Evolutionary conservation across 2,888 invertebrate species (phyloP).

Genomic region (Drosophila koepferae): DNA sequence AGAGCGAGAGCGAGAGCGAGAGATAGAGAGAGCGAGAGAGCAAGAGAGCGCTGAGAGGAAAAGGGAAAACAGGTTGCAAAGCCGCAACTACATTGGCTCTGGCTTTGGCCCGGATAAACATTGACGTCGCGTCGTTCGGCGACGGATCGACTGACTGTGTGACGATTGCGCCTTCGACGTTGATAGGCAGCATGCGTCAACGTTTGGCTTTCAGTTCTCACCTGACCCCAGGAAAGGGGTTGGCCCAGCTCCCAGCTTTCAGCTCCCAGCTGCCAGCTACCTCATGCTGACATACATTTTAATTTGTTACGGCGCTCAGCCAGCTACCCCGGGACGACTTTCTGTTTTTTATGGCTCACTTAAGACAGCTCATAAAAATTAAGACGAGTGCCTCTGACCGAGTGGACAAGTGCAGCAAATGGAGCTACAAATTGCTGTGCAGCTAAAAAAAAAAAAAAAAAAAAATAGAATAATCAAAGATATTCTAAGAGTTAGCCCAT

Average conservation of each 20-base stretch:
- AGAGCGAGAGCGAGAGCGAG: no score
- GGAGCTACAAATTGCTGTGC: constrained; percentile 43
- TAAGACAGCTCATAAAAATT: constrained; percentile 74
- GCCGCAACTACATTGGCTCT: constrained; percentile 50
- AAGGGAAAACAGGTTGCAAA: not conserved
- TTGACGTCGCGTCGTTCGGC: constrained; percentile 47
- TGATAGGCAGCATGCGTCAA: constrained; percentile 33
- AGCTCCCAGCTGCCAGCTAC: not conserved
- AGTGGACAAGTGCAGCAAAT: constrained; percentile 28
- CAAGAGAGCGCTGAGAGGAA: not conserved
- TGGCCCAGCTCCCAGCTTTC: not conserved
- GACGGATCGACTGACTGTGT: constrained; percentile 43
- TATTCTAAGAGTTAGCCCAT: not conserved
- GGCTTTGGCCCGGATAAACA: constrained; percentile 35
- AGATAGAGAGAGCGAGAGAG: no score
- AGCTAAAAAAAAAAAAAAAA: constrained; percentile 22
- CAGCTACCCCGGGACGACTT: constrained; percentile 1
- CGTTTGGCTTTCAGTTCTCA: constrained; percentile 34
- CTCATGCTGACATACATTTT: constrained; percentile 61
- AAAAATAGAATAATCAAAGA: constrained; percentile 2
- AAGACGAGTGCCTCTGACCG: constrained; percentile 58
- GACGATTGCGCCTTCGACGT: constrained; percentile 13
- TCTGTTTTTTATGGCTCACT: constrained; percentile 67
- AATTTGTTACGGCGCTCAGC: constrained; percentile 67
- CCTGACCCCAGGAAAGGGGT: constrained; percentile 39